Evolutionary conservation across 2,113 vertebrate species (phyloP).

Genomic region (Riparia riparia): DNA sequence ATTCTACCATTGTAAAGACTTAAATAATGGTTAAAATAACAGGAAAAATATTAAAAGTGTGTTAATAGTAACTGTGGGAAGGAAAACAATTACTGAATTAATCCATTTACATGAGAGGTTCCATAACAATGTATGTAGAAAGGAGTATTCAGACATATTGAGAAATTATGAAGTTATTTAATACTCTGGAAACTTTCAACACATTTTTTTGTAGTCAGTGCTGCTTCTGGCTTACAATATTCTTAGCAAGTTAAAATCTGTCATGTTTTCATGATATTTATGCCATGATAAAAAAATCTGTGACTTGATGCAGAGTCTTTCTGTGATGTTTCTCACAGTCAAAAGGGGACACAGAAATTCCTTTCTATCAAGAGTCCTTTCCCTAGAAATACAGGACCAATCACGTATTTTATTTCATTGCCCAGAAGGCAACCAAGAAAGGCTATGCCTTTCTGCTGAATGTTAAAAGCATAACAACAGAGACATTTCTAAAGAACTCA

Average conservation of each 20-base stretch:
- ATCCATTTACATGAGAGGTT: background rate
- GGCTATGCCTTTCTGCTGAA: background rate
- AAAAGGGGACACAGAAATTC: background rate
- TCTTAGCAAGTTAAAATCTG: background rate
- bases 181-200: background rate
- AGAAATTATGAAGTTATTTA: background rate
- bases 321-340: background rate
- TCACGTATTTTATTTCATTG: background rate
- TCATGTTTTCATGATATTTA: background rate
- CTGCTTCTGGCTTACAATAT: background rate
- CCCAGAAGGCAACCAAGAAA: background rate
- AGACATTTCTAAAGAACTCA: background rate
- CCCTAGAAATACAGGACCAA: background rate
- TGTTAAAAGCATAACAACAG: background rate
- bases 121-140: background rate
- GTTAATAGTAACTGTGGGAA: background rate
- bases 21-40: conserved; percentile 2
- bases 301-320: background rate
- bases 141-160: background rate
- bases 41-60: background rate
- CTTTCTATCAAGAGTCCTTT: background rate
- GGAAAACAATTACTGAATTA: background rate
- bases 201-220: background rate
- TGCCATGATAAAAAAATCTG: background rate
- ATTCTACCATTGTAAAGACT: background rate